A percentile compares a stretch with the other conserved stretches of the same genome.
Evolutionary conservation across 2,888 invertebrate species (phyloP).

Genomic region (Nephrotoma guestfalica): DNA sequence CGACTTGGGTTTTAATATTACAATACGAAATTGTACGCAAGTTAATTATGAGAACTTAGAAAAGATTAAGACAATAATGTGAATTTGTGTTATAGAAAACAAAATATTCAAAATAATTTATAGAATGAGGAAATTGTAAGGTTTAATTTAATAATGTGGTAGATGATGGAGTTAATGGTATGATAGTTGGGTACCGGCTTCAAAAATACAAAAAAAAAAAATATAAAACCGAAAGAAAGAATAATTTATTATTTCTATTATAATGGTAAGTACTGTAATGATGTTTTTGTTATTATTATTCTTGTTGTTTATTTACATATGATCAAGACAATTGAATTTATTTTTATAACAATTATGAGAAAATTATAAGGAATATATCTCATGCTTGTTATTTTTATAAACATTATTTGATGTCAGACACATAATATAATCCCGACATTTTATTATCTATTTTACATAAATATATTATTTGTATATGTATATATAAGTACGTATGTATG

Average conservation of each 20-base stretch:
- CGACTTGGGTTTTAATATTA: neutral
- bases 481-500: too few relatives aligned
- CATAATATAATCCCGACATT: neutral
- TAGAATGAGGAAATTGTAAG: neutral
- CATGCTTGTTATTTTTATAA: neutral
- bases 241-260: neutral
- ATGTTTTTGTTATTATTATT: neutral
- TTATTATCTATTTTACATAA: neutral
- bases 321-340: neutral
- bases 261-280: neutral
- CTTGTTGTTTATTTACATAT: neutral
- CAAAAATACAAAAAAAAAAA: neutral
- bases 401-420: neutral
- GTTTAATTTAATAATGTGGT: neutral
- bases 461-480: neutral
- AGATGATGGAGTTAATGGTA: neutral
- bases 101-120: neutral
- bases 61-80: neutral
- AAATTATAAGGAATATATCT: neutral
- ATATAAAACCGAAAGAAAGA: neutral
- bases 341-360: neutral
- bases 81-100: neutral
- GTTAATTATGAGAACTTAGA: neutral
- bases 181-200: neutral
- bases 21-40: neutral